Conservation (phyloP, 2,113 vertebrate genomes). For the Anguilla japonica region DNA sequence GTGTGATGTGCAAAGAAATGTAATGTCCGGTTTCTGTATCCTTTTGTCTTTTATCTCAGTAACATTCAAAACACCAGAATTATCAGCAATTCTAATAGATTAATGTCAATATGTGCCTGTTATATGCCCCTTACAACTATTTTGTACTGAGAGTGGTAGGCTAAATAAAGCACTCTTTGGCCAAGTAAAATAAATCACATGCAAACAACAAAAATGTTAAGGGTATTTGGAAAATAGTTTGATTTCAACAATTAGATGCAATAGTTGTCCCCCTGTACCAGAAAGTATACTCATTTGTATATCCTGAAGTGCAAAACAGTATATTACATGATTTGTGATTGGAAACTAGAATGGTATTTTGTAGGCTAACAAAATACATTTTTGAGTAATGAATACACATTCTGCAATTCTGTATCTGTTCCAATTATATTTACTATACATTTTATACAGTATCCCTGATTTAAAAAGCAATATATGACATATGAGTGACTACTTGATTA, state of each 20-base stretch:
- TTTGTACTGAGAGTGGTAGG: background rate
- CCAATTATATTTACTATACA: background rate
- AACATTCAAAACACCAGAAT: background rate
- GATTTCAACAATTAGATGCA: background rate
- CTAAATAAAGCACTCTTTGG: constrained; percentile 11
- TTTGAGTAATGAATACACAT: background rate
- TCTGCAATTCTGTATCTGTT: background rate
- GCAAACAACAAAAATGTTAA: background rate
- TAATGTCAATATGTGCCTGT: no score
- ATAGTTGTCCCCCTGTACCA: background rate
- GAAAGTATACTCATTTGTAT: background rate
- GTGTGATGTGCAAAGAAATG: background rate
- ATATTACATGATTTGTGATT: background rate
- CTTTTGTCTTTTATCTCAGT: background rate
- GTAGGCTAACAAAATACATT: background rate
- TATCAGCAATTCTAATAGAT: background rate
- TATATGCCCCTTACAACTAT: background rate
- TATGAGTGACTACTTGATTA: background rate
- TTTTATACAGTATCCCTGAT: background rate
- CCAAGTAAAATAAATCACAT: background rate
- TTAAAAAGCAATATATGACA: background rate
- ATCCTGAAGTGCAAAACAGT: background rate
- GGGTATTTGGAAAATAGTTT: background rate
- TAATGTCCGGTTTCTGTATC: background rate
- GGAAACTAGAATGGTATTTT: background rate